Conservation (phyloP, 2,113 vertebrate genomes). For the Crocuta crocuta region DNA sequence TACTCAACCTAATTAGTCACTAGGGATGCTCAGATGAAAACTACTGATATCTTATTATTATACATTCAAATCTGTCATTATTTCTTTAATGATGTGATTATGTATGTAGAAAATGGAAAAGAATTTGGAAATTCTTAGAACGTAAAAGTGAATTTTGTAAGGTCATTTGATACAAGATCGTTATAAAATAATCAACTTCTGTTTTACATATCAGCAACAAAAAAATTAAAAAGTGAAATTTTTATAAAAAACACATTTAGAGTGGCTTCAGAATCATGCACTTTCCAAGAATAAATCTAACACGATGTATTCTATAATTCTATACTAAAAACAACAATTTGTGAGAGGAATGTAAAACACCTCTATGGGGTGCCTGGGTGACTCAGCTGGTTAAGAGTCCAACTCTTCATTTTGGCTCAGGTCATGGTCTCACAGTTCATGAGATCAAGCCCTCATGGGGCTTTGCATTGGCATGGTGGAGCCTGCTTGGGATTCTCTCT, state of each 20-base stretch:
- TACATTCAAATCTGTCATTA: background rate
- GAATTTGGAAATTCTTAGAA: background rate
- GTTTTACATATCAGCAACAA: background rate
- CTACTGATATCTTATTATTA: background rate
- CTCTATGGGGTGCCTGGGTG: background rate
- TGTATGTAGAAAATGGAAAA: background rate
- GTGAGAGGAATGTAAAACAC: background rate
- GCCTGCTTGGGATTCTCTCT: background rate
- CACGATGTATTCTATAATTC: background rate
- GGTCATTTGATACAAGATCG: background rate
- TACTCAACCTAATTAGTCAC: background rate
- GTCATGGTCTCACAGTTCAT: background rate
- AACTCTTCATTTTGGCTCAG: background rate
- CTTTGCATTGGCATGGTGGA: too few species aligned
- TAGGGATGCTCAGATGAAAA: background rate
- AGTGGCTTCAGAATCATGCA: background rate
- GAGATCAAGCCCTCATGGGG: too few species aligned
- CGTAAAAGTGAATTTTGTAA: background rate
- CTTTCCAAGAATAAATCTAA: background rate
- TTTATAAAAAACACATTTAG: background rate
- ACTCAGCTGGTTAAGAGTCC: background rate
- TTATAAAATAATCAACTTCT: background rate
- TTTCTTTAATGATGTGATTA: background rate
- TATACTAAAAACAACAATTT: background rate
- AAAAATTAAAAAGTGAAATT: background rate